Conservation (phyloP, 2,888 invertebrate species). For the Ichneumon xanthorius region DNA sequence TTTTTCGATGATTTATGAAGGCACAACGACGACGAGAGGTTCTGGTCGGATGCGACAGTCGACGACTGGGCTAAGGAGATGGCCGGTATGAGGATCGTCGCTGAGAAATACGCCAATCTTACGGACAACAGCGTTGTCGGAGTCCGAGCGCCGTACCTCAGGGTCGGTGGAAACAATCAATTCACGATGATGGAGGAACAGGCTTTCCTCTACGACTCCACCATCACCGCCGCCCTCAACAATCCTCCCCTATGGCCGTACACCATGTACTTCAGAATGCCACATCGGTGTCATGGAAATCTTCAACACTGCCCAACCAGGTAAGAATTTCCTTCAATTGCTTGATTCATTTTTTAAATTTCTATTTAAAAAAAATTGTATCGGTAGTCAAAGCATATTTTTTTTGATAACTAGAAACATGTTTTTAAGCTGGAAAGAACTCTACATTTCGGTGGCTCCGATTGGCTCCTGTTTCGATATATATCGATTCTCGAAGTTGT, state of each 20-base stretch:
- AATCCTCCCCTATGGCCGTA: conserved; percentile 99
- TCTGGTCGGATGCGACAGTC: conserved; percentile 97
- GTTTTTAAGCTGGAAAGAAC: too few relatives aligned
- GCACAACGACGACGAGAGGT: conserved; percentile 95
- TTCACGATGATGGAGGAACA: conserved; percentile 99
- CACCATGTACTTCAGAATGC: conserved; percentile 99
- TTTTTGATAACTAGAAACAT: too few relatives aligned
- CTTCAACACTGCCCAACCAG: conserved; percentile 96
- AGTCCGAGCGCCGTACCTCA: conserved; percentile 94
- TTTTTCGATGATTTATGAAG: conserved; percentile 83
- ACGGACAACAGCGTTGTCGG: conserved; percentile 97
- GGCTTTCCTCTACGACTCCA: conserved; percentile 97
- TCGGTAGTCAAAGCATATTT: too few relatives aligned
- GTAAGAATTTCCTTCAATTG: conserved; percentile 68
- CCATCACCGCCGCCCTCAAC: conserved; percentile 95
- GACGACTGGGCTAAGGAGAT: conserved; percentile 98
- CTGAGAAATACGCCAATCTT: conserved; percentile 95
- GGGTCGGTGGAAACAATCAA: conserved; percentile 97
- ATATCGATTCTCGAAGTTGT: too few relatives aligned
- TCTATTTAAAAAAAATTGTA: too few relatives aligned
- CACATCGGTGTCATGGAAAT: conserved; percentile 97
- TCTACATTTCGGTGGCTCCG: too few relatives aligned
- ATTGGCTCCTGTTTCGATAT: too few relatives aligned
- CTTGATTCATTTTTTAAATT: not conserved
- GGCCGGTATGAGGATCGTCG: conserved; percentile 96